phyloP scores from a whole-genome alignment of 2,113 vertebrate genomes.

The Vulpes vulpes region DNA sequence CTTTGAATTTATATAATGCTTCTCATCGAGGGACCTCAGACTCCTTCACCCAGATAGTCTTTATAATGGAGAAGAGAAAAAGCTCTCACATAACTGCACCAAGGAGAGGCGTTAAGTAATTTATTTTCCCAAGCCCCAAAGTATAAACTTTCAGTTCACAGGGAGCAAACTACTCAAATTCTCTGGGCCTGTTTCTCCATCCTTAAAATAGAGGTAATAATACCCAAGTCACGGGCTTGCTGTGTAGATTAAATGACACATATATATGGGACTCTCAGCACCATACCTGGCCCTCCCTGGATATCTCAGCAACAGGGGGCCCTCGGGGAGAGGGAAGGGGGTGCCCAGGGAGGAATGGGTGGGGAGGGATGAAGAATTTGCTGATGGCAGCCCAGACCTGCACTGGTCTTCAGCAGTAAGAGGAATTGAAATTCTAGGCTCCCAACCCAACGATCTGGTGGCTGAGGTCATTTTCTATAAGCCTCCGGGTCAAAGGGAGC shows the following conservation, averaged over 20 bases:
- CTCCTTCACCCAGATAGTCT: constrained; percentile 55
- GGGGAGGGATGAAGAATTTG: background rate
- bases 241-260: background rate
- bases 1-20: constrained; percentile 81
- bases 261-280: fast-evolving
- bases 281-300: background rate
- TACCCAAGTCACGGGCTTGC: background rate
- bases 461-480: background rate
- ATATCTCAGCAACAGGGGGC: background rate
- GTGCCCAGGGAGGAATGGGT: fast-evolving
- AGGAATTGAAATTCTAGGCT: background rate
- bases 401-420: background rate
- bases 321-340: fast-evolving
- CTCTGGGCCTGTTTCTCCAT: background rate
- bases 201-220: constrained; percentile 42
- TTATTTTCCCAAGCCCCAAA: background rate
- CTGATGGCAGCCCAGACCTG: background rate
- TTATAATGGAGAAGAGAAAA: constrained; percentile 40
- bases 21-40: constrained; percentile 69
- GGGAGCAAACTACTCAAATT: background rate
- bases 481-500: background rate
- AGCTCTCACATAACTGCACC: background rate
- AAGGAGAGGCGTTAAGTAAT: background rate
- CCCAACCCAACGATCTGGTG: background rate
- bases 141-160: constrained; percentile 23